Conservation (phyloP, 1,140 invertebrate species). For the Andrena cerasifolii region DNA sequence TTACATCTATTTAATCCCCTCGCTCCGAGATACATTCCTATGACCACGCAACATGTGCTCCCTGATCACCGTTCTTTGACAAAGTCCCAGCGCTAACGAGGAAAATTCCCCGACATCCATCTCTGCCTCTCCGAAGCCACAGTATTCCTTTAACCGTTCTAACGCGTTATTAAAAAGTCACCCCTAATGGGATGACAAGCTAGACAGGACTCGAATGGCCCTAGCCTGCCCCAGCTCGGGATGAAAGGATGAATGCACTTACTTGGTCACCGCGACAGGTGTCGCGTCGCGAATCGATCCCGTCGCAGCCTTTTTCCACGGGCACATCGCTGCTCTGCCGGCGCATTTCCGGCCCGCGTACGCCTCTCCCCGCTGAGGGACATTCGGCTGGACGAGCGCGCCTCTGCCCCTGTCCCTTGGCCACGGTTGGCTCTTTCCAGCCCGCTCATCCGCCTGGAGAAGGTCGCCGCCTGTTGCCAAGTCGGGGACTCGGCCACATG, state of each 20-base stretch:
- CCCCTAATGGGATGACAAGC: constrained; percentile 31
- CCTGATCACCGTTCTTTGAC: too few species aligned
- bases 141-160: background rate
- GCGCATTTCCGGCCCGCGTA: constrained; percentile 41
- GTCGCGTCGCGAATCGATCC: constrained; percentile 63
- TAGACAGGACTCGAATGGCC: constrained; percentile 21
- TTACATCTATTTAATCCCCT: too few species aligned
- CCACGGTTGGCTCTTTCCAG: background rate
- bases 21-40: too few species aligned
- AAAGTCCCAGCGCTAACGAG: too few species aligned
- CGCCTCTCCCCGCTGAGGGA: constrained; percentile 3
- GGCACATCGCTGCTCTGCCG: constrained; percentile 49
- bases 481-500: constrained; percentile 48
- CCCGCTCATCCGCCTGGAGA: constrained; percentile 33
- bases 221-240: constrained; percentile 3
- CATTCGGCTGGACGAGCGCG: constrained; percentile 54
- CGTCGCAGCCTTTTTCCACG: constrained; percentile 48
- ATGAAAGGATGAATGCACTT: constrained; percentile 46
- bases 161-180: background rate
- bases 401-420: constrained; percentile 25
- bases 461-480: constrained; percentile 63
- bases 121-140: background rate
- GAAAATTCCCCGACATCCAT: background rate
- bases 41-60: too few species aligned
- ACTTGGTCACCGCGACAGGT: constrained; percentile 58